Evolutionary conservation across 1,140 invertebrate species (phyloP), one percentile per base, ranked within the genome.

Genomic region (Chrysomallon squamiferum): DNA sequence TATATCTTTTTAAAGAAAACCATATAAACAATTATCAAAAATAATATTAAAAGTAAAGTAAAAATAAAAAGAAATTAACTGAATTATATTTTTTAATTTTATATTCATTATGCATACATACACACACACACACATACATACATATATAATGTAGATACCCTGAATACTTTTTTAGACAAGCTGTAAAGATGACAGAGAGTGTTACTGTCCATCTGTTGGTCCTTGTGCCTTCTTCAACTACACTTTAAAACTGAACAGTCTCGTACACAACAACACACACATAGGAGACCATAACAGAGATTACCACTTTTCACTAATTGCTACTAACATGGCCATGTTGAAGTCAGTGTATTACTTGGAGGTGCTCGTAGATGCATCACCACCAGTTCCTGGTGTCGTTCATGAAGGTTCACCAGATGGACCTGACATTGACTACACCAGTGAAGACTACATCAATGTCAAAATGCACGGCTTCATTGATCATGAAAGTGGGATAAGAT

Each of bases 181-280:
- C n/a, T 59, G 54, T 33, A 1, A 9, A 15, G 43, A 43, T 2
- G 47, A 9, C 41, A 29, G 4, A 3, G 11, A 54, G 29, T 73
- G 71, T 32, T 74, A 77, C 59, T 77, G 75, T 47, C 75, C 75
- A 3, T 45, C 60, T 29, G 60, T 77, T 13, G 75, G 72, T 15
- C 30, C 22, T 2, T 77, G 75, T 66, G 61, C 61, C 25, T 43
- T 35, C 27, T 61, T 38, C 7, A 68, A 49, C 18, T 77, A 68
- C 33, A 62, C 56, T 2, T 15, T 72, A 1, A 20, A 54, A 25
- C 18, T 54, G 15, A 41, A 22, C 25, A 41, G 68, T 20, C 61
- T 76, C 13, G 49, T 66, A 0, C 25, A 57, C 6, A 59, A 60
- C n/a, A 60, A 66, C 32, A 71, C 50, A 32, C 47, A 74, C 47